Base-by-base conservation (phyloP, 2,113 vertebrate genomes). In the Corynorhinus townsendii region DNA sequence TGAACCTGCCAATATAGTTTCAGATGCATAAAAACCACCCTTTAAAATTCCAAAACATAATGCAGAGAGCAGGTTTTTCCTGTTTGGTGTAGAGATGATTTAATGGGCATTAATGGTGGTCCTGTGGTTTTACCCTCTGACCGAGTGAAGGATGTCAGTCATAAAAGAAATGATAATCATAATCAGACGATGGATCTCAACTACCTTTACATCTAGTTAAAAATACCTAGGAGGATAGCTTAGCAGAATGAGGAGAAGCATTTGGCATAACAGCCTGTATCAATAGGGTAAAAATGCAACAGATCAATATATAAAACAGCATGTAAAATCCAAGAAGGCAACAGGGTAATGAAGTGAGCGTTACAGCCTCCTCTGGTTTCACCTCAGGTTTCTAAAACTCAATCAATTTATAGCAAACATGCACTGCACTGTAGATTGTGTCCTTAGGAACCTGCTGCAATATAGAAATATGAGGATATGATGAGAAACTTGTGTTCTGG, bases 301-400 rank as follows among this genome's bases (percentile, higher is more conserved):
- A 83, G 89, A 77, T 91, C 52, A 91, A 93, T 90, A 62, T 77
- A 86, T 77, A 95, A 96, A 95, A 68, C 86, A 96, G 79, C 92
- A 73, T 68, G 90, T 49, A 49, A 69, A 95, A 93, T 86, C 33
- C 86, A 97, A 96, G 82, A 95, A 87, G 88, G 90, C 52, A 93
- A 66, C 62, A 93, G 85, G 45, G 20, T 71, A 97, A 91, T 68
- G 47, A 92, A 89, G 62, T 89, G 77, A 86, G n/a, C 59, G 52
- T 49, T 66, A 11, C 17, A 72, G 26, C 28, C 79, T 89, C 97
- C 43, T 59, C 68, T 84, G 86, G 14, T 82, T 92, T 94, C 90
- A 85, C 88, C 22, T 96, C 69, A 40, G 90, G 81, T 72, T 87
- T 71, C 64, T 83, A 72, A 96, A 94, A 79, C 2, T 0, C 7